A percentile compares a stretch with the other conserved stretches of the same genome.
Evolutionary conservation across 2,113 vertebrate species (phyloP).

Genomic region (Channa maculata): DNA sequence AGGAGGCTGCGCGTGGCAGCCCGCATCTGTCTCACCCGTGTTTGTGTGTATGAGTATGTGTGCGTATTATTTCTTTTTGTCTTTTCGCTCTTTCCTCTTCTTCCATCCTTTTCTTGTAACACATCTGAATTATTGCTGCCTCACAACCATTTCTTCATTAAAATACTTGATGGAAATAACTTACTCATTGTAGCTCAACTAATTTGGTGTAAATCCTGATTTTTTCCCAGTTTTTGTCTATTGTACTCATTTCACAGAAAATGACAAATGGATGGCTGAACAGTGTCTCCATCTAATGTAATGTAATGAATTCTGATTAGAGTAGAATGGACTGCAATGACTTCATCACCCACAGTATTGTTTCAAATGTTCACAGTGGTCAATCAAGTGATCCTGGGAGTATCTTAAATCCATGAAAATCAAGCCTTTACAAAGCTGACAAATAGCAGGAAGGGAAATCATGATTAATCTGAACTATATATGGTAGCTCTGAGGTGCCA

Average conservation of each 20-base stretch:
- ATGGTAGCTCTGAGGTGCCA: too few species aligned
- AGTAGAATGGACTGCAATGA: slow-evolving; percentile 55
- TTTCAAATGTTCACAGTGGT: slow-evolving; percentile 45
- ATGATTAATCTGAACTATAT: neutral
- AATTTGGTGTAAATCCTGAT: slow-evolving; percentile 52
- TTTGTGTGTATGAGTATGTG: slow-evolving; percentile 28
- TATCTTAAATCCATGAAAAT: slow-evolving; percentile 24
- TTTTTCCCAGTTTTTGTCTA: slow-evolving; percentile 1
- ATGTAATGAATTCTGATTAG: slow-evolving; percentile 62
- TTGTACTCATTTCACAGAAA: slow-evolving; percentile 50
- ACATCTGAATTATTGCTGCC: slow-evolving; percentile 31
- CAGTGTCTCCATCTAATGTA: slow-evolving; percentile 46
- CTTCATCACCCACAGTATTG: slow-evolving; percentile 45
- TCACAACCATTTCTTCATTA: slow-evolving; percentile 42
- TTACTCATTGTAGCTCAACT: slow-evolving; percentile 53
- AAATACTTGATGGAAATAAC: slow-evolving; percentile 46
- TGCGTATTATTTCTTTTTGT: slow-evolving; percentile 13
- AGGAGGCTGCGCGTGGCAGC: slow-evolving; percentile 50
- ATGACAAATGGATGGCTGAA: slow-evolving; percentile 46
- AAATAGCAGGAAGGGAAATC: slow-evolving; percentile 10
- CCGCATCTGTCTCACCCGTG: slow-evolving; percentile 63
- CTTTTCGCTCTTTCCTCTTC: slow-evolving; percentile 1
- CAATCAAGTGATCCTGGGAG: slow-evolving; percentile 39
- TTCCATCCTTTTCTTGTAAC: slow-evolving; percentile 10
- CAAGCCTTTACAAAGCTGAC: slow-evolving; percentile 15